Evolutionary conservation across 2,888 invertebrate species (phyloP).

Genomic region (Melipona bicolor): DNA sequence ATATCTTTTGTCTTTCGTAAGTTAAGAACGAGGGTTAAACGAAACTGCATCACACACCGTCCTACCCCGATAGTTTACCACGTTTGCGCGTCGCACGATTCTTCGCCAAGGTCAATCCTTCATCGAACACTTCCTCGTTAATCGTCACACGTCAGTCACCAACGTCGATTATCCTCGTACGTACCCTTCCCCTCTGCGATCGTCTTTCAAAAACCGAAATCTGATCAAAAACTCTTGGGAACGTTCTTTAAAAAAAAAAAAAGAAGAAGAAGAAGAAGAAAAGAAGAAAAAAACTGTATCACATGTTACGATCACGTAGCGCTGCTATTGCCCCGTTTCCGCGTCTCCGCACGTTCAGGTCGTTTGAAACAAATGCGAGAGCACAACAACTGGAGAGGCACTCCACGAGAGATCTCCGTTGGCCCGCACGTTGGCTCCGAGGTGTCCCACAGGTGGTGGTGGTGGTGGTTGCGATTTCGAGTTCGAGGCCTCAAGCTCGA

Average conservation of each 20-base stretch:
- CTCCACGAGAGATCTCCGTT: slow-evolving; percentile 55
- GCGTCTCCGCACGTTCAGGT: not conserved
- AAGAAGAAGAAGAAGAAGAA: no score
- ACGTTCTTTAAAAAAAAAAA: not conserved
- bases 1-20: no score
- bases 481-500: not conserved
- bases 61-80: slow-evolving; percentile 18
- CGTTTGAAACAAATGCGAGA: slow-evolving; percentile 23
- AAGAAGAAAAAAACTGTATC: no score
- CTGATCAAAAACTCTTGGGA: not conserved
- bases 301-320: no score
- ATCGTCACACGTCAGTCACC: slow-evolving; percentile 18
- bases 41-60: slow-evolving; percentile 15
- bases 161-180: not conserved
- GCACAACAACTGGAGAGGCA: slow-evolving; percentile 39
- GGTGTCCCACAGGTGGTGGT: slow-evolving; percentile 73
- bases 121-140: slow-evolving; percentile 40
- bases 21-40: no score
- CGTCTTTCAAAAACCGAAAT: no score
- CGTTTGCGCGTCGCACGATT: slow-evolving; percentile 49
- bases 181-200: no score
- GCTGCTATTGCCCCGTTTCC: no score
- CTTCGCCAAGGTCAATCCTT: slow-evolving; percentile 58
- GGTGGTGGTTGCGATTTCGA: slow-evolving; percentile 27
- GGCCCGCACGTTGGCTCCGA: slow-evolving; percentile 50